These are phyloP conservation scores for Mythimna pallens DNA, from an alignment of 2,888 invertebrate species.

Conservation along the genomic window DNA sequence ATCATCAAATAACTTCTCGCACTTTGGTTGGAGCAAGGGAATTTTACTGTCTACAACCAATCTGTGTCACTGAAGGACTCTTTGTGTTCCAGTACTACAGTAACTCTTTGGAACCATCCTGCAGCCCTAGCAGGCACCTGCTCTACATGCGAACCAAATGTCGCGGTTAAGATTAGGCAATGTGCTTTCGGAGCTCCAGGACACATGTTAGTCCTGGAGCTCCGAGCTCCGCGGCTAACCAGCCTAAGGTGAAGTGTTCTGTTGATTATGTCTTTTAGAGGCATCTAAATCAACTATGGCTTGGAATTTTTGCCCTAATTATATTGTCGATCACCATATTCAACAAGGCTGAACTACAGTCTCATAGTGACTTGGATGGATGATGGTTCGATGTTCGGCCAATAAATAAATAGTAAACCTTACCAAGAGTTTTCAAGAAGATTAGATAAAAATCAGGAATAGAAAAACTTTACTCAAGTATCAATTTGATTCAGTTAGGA, in stretches of 20 bases:
- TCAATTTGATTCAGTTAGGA: neutral
- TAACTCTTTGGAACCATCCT: too few species aligned
- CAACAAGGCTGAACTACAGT: neutral
- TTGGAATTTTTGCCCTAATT: neutral
- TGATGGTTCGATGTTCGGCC: neutral
- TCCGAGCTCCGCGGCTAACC: too few species aligned
- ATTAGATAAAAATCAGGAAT: neutral
- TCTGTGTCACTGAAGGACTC: too few species aligned
- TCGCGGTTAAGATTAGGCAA: neutral
- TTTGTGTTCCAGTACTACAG: too few species aligned
- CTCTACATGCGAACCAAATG: neutral
- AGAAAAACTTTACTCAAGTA: neutral
- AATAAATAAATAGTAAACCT: neutral
- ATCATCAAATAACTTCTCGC: too few species aligned
- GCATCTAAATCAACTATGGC: neutral
- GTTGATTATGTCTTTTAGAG: neutral
- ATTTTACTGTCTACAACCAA: too few species aligned
- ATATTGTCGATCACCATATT: too few species aligned
- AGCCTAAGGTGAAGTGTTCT: neutral
- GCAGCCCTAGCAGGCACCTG: too few species aligned
- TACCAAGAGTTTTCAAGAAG: neutral
- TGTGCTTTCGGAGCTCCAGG: neutral
- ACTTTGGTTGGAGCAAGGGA: too few species aligned
- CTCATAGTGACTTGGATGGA: neutral
- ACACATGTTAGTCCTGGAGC: too few species aligned